Evolutionary conservation across 2,113 vertebrate species (phyloP), one percentile per base, ranked within the genome.

Genomic region (Solenodon paradoxus): DNA sequence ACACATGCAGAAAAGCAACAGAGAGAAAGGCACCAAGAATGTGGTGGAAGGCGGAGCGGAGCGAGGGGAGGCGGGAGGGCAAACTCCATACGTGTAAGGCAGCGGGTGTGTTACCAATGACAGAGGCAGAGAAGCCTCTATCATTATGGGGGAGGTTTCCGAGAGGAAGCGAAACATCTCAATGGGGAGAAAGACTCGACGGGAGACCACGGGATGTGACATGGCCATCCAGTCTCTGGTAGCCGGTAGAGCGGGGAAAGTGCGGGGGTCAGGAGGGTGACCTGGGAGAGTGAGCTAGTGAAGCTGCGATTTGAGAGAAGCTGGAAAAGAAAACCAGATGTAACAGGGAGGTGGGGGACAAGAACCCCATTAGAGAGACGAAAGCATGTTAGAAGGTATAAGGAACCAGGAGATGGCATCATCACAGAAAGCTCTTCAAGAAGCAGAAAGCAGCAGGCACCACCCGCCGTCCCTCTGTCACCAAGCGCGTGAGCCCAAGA

Each of bases 201-300:
- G n/a, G n/a, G n/a, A n/a, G n/a, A n/a, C n/a, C n/a, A n/a, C n/a
- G n/a, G n/a, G n/a, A n/a, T n/a, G n/a, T n/a, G n/a, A n/a, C n/a
- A n/a, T n/a, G n/a, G n/a, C n/a, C n/a, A n/a, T n/a, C n/a, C n/a
- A n/a, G n/a, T n/a, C n/a, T n/a, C n/a, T n/a, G n/a, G 9, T 10
- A 20, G 68, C 1, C 35, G 68, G 24, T n/a, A 8, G 3, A 68
- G 49, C 1, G 3, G 5, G 3, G 16, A 32, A 5, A 22, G 24
- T 4, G 15, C 24, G 7, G 3, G 20, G 42, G 53, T 42, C 30
- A 4, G 45, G 40, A n/a, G 32, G 9, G 55, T 11, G 51, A 26
- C 1, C 0, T 0, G 5, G 3, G 12, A 3, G 1, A 40, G 24
- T 16, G 35, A 57, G 55, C 16, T n/a, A n/a, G n/a, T n/a, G n/a